Evolutionary conservation across 2,797 vertebrate species (phyloP).

Genomic region (Anniella stebbinsi): DNA sequence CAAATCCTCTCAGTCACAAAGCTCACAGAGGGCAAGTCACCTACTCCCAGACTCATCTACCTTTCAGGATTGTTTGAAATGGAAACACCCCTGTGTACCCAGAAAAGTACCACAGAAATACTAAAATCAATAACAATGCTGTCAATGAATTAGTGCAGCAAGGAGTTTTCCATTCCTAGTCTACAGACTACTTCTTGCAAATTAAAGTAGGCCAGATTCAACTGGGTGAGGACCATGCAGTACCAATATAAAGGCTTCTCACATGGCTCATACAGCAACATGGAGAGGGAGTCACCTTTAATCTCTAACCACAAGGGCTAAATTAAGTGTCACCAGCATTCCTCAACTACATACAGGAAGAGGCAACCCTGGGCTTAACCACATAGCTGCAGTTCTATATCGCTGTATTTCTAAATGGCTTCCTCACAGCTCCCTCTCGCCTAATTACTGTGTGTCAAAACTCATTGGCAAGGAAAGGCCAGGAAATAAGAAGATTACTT

Average conservation of each 20-base stretch:
- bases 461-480: neutral
- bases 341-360: neutral
- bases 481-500: neutral
- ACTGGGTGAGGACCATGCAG: neutral
- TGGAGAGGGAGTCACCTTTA: neutral
- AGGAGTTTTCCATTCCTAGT: neutral
- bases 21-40: neutral
- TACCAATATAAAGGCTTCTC: neutral
- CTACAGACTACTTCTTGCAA: neutral
- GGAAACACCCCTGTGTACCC: neutral
- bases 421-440: neutral
- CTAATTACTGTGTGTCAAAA: neutral
- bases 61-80: neutral
- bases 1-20: neutral
- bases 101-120: neutral
- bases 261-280: neutral
- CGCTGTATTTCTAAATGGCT: neutral
- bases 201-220: neutral
- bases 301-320: neutral
- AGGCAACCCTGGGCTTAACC: neutral
- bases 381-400: neutral
- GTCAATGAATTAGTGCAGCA: neutral
- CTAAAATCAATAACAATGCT: neutral
- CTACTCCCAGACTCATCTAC: neutral
- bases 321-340: neutral